These are phyloP conservation scores for Chironomus striatipennis DNA, from an alignment of 1,140 invertebrate species.

Conservation along the genomic window DNA sequence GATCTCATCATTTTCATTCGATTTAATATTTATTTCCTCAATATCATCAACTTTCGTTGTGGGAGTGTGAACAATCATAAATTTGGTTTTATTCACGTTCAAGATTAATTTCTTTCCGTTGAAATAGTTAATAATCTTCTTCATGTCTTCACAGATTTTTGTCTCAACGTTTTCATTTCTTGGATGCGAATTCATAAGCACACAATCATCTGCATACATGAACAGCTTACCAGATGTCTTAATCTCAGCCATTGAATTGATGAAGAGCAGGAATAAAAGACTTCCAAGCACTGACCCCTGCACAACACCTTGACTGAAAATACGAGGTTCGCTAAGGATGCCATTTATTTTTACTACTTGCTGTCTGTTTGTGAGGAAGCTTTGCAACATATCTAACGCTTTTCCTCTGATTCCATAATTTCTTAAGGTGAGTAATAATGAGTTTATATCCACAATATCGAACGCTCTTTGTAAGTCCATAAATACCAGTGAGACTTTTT, in stretches of 20 bases:
- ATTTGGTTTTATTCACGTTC: slow-evolving; percentile 28
- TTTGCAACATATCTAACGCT: slow-evolving; percentile 28
- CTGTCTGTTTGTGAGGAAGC: slow-evolving; percentile 26
- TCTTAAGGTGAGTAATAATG: slow-evolving; percentile 30
- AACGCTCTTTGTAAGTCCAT: slow-evolving; percentile 35
- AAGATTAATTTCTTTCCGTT: background rate
- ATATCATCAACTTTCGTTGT: background rate
- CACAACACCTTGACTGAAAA: slow-evolving; percentile 25
- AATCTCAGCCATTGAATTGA: slow-evolving; percentile 1
- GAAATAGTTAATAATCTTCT: slow-evolving; percentile 2
- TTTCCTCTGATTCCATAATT: slow-evolving; percentile 30
- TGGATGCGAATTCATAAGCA: background rate
- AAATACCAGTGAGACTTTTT: slow-evolving; percentile 29
- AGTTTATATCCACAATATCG: slow-evolving; percentile 31
- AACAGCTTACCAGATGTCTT: background rate
- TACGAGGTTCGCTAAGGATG: background rate
- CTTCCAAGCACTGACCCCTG: slow-evolving; percentile 27
- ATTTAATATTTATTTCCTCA: background rate
- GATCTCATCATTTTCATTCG: background rate
- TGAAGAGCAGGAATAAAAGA: slow-evolving; percentile 23
- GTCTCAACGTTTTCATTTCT: background rate
- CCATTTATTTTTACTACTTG: slow-evolving; percentile 23
- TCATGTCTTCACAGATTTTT: background rate
- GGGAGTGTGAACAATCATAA: slow-evolving; percentile 26
- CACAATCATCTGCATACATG: background rate